Evolutionary conservation across 2,113 vertebrate genomes (phyloP).

Genomic region (Cynocephalus volans): DNA sequence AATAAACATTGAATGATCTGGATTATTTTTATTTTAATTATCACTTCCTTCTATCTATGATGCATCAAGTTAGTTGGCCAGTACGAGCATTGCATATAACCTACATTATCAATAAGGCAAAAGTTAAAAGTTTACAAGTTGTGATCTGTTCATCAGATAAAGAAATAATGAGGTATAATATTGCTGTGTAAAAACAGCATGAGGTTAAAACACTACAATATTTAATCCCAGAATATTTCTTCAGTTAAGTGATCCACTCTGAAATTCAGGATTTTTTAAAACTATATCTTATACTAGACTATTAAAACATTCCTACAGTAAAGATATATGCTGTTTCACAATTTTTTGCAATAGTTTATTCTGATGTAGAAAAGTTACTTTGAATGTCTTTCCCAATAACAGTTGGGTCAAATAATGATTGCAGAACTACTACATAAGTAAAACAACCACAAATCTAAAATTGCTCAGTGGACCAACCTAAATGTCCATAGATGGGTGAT

Average conservation of each 20-base stretch:
- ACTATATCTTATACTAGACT: neutral
- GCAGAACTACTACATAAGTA: neutral
- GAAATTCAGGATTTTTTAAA: constrained; percentile 7
- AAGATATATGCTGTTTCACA: neutral
- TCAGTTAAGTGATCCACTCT: neutral
- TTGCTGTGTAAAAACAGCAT: neutral
- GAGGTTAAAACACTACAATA: neutral
- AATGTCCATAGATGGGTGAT: too few relatives aligned
- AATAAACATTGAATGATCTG: neutral
- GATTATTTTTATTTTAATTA: neutral
- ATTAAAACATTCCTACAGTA: constrained; percentile 19
- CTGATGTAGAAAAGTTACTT: neutral
- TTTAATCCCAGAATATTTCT: neutral
- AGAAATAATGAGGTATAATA: constrained; percentile 27
- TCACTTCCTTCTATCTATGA: neutral
- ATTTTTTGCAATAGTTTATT: constrained; percentile 11
- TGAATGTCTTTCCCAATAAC: neutral
- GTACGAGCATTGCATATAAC: neutral
- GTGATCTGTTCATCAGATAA: neutral
- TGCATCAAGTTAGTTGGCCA: neutral
- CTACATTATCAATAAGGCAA: neutral
- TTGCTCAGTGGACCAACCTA: too few relatives aligned
- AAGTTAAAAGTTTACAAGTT: neutral
- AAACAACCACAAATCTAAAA: constrained; percentile 39
- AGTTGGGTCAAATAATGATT: neutral